Evolutionary conservation across 2,888 invertebrate genomes (phyloP).

Genomic region (Latrodectus hesperus): DNA sequence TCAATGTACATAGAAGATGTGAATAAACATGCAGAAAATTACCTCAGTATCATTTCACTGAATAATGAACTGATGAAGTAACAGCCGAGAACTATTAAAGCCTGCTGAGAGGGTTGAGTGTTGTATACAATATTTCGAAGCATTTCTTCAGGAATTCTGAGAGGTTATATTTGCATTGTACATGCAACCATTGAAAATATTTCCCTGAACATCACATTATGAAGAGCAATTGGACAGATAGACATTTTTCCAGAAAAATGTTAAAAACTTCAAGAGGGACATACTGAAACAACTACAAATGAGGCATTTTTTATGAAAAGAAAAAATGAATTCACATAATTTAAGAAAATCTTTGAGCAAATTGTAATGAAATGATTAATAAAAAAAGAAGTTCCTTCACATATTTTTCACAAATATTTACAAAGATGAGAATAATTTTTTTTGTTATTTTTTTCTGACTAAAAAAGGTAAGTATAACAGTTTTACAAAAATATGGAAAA

Average conservation of each 20-base stretch:
- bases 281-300: no score
- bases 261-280: not conserved
- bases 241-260: not conserved
- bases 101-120: not conserved
- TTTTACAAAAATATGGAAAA: constrained; percentile 60
- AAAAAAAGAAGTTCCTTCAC: constrained; percentile 9
- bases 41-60: not conserved
- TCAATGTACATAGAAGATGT: constrained; percentile 1
- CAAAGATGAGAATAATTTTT: constrained; percentile 18
- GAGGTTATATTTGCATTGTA: not conserved
- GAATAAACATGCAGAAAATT: not conserved
- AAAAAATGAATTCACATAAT: no score
- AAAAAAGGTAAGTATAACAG: constrained; percentile 49
- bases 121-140: not conserved
- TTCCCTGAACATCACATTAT: constrained; percentile 5
- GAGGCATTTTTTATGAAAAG: no score
- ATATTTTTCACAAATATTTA: constrained; percentile 22
- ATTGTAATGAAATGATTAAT: not conserved
- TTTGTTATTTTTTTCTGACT: not conserved
- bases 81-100: not conserved
- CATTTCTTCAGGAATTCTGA: not conserved
- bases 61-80: not conserved
- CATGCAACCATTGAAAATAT: not conserved
- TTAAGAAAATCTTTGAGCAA: not conserved
- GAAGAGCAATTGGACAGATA: constrained; percentile 1